Evolutionary conservation across 2,113 vertebrate species (phyloP).

Genomic region (Holacanthus passer): DNA sequence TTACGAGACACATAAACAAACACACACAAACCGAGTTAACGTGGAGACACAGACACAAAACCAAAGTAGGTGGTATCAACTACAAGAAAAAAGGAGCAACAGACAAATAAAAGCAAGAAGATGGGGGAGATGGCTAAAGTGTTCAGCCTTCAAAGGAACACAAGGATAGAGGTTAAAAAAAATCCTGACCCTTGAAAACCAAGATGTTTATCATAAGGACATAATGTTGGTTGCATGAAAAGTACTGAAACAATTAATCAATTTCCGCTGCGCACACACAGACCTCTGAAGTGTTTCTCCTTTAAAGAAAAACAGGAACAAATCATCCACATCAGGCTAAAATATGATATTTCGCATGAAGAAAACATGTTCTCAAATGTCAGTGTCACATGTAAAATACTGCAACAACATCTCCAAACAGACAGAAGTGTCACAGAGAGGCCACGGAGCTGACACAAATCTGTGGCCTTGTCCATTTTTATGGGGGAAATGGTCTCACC

Average conservation of each 20-base stretch:
- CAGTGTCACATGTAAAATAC: conserved; percentile 37
- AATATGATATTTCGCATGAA: conserved; percentile 19
- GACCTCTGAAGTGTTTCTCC: conserved; percentile 6
- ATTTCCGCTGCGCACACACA: conserved; percentile 10
- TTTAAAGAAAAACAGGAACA: conserved; percentile 35
- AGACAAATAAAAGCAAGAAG: conserved; percentile 52
- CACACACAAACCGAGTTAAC: conserved; percentile 55
- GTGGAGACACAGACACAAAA: conserved; percentile 53
- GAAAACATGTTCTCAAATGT: conserved; percentile 35
- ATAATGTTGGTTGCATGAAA: conserved; percentile 24
- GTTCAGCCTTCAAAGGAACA: conserved; percentile 42
- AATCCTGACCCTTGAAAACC: conserved; percentile 46
- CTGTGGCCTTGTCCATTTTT: conserved; percentile 41
- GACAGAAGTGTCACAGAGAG: conserved; percentile 38
- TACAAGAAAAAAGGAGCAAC: conserved; percentile 2
- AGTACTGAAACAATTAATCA: conserved; percentile 37
- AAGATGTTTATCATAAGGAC: conserved; percentile 56
- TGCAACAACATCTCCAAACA: conserved; percentile 23
- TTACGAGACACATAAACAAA: conserved; percentile 77
- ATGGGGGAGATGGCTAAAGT: conserved; percentile 24
- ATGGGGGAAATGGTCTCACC: conserved; percentile 28
- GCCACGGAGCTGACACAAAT: conserved; percentile 49
- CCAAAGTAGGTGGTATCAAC: conserved; percentile 47
- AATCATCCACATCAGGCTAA: conserved; percentile 19
- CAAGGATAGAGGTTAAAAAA: conserved; percentile 21